Conservation (phyloP, 2,797 vertebrate genomes). For the Trichosurus vulpecula region DNA sequence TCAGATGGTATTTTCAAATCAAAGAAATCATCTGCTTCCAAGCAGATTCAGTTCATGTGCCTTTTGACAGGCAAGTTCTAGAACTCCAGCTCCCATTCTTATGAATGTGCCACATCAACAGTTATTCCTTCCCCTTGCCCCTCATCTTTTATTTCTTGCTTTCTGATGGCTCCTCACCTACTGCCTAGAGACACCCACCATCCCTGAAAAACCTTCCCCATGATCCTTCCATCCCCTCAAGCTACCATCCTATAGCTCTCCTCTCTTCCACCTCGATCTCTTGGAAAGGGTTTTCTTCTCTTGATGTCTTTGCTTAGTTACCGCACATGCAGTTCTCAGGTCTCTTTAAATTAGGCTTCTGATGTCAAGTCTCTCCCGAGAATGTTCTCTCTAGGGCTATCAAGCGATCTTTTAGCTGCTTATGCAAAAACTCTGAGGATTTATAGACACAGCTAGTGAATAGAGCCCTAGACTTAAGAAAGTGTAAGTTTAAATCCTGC, state of each 20-base stretch:
- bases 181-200: not conserved
- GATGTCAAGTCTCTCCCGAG: not conserved
- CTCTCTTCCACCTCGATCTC: not conserved
- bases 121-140: not conserved
- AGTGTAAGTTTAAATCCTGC: not conserved
- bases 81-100: not conserved
- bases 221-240: not conserved
- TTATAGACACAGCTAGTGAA: not conserved
- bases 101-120: not conserved
- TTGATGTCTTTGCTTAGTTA: not conserved
- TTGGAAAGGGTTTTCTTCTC: not conserved
- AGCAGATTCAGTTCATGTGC: not conserved
- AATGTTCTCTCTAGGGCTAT: not conserved
- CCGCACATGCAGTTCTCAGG: not conserved
- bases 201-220: not conserved
- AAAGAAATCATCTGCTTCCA: constrained; percentile 39
- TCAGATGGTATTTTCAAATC: constrained; percentile 39
- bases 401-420: not conserved
- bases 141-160: constrained; percentile 8
- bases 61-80: constrained; percentile 14
- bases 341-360: not conserved
- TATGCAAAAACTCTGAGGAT: not conserved
- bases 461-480: not conserved
- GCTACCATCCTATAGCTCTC: not conserved
- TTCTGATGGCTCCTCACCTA: not conserved